Base-by-base conservation (phyloP, 2,888 invertebrate species). In the Lingula anatina region DNA sequence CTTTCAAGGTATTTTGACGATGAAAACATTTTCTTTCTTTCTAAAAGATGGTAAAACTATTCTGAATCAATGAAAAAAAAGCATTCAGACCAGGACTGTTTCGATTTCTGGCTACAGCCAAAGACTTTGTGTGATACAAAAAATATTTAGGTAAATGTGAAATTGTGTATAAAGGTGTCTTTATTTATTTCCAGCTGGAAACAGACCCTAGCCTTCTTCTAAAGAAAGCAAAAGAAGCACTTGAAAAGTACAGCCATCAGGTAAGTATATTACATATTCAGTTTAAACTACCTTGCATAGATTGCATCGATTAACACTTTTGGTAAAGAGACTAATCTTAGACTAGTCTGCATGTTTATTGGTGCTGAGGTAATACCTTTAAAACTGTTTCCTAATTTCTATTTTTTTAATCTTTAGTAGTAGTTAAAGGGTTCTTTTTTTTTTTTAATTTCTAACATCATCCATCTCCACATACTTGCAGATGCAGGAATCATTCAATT, bases 241-340 rank as follows among this genome's bases (percentile, higher is more conserved):
- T 99, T 43, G 84, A 86, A 54, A 93, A 89, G 71, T 99, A 97
- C 75, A 88, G 89, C 65, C 97, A 97, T 75, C 89, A 90, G 82
- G 91, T 92, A 78, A 77, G 78, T 62, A 31, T 15, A 4, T 15
- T 12, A 24, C 12, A 15, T 39, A 15, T 15, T 39, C 7, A n/a
- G 39, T 39, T 39, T 39, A 39, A n/a, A 12, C 9, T 31, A 31
- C 35, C n/a, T 31, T 31, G 9, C 9, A 12, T 15, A 12, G 35
- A 9, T 31, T 15, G n/a, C n/a, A n/a, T n/a, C n/a, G n/a, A n/a
- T n/a, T n/a, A n/a, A n/a, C n/a, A n/a, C n/a, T n/a, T n/a, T n/a
- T n/a, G n/a, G n/a, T n/a, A n/a, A n/a, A n/a, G n/a, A n/a, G n/a
- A n/a, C n/a, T n/a, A n/a, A n/a, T n/a, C n/a, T n/a, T n/a, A n/a